phyloP scores from a whole-genome alignment of 1,140 invertebrate species.

The Fopius arisanus region DNA sequence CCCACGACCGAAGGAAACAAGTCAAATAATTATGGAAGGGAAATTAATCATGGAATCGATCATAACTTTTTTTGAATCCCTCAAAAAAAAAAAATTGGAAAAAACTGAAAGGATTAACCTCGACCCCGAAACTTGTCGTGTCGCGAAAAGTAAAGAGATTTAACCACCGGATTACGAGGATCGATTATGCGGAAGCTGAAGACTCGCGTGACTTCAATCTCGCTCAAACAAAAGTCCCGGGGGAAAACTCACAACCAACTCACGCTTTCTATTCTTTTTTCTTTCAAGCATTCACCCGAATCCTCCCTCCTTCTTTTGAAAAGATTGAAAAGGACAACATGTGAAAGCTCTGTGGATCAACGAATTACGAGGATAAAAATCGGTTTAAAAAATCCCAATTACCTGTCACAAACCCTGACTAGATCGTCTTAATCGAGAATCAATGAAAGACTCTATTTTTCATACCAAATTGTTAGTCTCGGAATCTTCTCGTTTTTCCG shows the following conservation, averaged over 20 bases:
- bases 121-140: background rate
- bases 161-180: background rate
- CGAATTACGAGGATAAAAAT: no score
- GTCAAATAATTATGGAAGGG: no score
- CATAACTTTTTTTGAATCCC: background rate
- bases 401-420: no score
- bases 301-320: background rate
- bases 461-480: conserved; percentile 7
- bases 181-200: conserved; percentile 6
- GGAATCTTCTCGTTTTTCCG: background rate
- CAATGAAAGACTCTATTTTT: no score
- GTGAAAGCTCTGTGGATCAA: no score
- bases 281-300: background rate
- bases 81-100: background rate
- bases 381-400: no score
- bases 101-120: background rate
- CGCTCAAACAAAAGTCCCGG: background rate
- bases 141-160: background rate
- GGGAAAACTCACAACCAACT: background rate
- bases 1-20: no score
- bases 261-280: background rate
- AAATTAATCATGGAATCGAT: no score
- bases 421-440: no score
- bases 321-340: no score
- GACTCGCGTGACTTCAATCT: background rate